Base-by-base conservation (phyloP, 2,888 invertebrate species). In the Oeneis ivallda region DNA sequence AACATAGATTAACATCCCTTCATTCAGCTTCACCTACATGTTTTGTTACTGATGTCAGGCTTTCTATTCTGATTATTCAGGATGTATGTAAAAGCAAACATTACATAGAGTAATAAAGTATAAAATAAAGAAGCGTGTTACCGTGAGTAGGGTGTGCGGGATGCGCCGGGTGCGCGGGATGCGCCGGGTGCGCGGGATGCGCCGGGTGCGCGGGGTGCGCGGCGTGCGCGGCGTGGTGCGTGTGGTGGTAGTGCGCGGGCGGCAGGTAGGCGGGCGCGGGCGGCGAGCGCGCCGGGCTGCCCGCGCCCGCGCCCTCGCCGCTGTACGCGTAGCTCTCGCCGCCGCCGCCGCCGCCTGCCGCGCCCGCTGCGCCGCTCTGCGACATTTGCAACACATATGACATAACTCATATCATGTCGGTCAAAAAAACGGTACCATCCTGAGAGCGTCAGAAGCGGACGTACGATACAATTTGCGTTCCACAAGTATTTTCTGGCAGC, bases 201-300 rank as follows among this genome's bases (percentile, higher is more conserved):
- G 87, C 87, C 60, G 96, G 96, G 17, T 60, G 60, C 49, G 85
- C 82, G 67, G 84, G 71, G 72, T 85, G 85, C 67, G 84, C 72
- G 67, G 82, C 80, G 67, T 84, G 86, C 73, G 71, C 37, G 37
- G 85, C 77, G 72, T 83, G 86, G 76, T 85, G 85, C 79, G 70
- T 72, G 65, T 71, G 89, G 82, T 84, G 89, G 83, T 87, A 88
- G 79, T 89, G 89, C 75, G 87, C 88, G 73, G 85, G 89, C 75
- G 89, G 88, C 75, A 86, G 82, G 77, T 87, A 87, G 72, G 86
- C 80, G 71, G 88, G 86, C 74, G 87, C 88, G 62, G 96, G 96
- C 77, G 97, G 97, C 19, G 96, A 96, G 78, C 96, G 93, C 65
- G 95, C 94, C 52, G 97, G 96, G 86, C 96, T 97, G 76, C 96